phyloP scores from a whole-genome alignment of 2,888 invertebrate genomes.

The Coelogynopora nodosa region DNA sequence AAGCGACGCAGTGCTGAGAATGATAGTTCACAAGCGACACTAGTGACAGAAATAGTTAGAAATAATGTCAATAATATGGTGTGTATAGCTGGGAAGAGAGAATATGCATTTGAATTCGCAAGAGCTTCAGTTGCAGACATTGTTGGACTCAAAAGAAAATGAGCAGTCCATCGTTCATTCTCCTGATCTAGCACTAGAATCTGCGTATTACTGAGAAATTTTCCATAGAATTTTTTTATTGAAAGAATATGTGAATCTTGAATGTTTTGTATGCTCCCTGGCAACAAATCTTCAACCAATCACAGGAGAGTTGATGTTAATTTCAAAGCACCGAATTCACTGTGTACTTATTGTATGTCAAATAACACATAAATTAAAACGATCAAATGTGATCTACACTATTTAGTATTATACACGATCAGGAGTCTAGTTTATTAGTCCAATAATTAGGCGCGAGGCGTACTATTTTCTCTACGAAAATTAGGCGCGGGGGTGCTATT shows the following conservation, averaged over 20 bases:
- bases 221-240: not conserved
- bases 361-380: too few species aligned
- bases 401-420: too few species aligned
- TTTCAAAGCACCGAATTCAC: too few species aligned
- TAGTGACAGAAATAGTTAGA: constrained; percentile 17
- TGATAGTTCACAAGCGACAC: constrained; percentile 5
- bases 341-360: too few species aligned
- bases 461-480: too few species aligned
- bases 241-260: constrained; percentile 17
- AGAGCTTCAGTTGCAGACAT: constrained; percentile 19
- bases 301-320: too few species aligned
- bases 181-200: constrained; percentile 20
- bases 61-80: not conserved
- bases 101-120: constrained; percentile 22
- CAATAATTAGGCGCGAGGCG: too few species aligned
- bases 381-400: too few species aligned
- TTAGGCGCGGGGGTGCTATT: too few species aligned
- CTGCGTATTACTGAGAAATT: constrained; percentile 22
- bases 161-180: constrained; percentile 5
- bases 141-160: constrained; percentile 8
- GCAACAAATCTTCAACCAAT: too few species aligned
- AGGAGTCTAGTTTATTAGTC: too few species aligned
- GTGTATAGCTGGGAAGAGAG: constrained; percentile 8
- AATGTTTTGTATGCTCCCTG: constrained; percentile 11
- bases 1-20: constrained; percentile 13